Base-by-base conservation (phyloP, 2,797 vertebrate genomes). In the Cheirogaleus major region DNA sequence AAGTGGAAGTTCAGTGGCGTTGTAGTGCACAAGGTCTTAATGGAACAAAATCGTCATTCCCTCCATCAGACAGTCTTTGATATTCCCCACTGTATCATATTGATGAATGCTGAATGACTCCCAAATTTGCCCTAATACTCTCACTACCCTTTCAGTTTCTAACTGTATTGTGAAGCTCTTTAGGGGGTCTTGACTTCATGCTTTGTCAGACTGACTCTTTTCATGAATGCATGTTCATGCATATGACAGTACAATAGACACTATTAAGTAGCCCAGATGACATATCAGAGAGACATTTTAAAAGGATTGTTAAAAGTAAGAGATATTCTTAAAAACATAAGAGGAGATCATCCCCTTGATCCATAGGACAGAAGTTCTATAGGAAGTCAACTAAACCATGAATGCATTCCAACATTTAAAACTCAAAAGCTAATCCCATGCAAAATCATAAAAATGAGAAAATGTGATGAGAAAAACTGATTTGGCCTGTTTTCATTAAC, bases 331-430 rank as follows among this genome's bases (percentile, higher is more conserved):
- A 84, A 45, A 97, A 45, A 97, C 80, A 95, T 95, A 89, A 97
- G 91, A 97, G 63, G 89, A 95, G 63, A 79, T 27, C 52, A 65
- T 92, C 79, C 93, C 90, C 95, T 95, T 97, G 96, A 98, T 97
- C 93, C 63, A 52, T 18, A 63, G 73, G 41, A 96, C 83, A 95
- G 83, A 97, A 96, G 75, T 93, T 79, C 94, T 93, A 4, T 73
- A 35, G 61, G 30, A 95, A 82, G 23, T 76, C 79, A 95, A 76
- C 95, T 59, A 57, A 89, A 70, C 38, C 57, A 82, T 70, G 23
- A 92, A 85, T 84, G 50, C 10, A 17, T 75, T 92, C 81, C 38
- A 65, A 96, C 76, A 73, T 48, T 81, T 91, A 95, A 89, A 83
- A 95, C 50, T 43, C 32, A 91, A 82, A 92, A 92, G 43, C 14